phyloP scores from a whole-genome alignment of 2,888 invertebrate species.

The Osmoderma eremita region DNA sequence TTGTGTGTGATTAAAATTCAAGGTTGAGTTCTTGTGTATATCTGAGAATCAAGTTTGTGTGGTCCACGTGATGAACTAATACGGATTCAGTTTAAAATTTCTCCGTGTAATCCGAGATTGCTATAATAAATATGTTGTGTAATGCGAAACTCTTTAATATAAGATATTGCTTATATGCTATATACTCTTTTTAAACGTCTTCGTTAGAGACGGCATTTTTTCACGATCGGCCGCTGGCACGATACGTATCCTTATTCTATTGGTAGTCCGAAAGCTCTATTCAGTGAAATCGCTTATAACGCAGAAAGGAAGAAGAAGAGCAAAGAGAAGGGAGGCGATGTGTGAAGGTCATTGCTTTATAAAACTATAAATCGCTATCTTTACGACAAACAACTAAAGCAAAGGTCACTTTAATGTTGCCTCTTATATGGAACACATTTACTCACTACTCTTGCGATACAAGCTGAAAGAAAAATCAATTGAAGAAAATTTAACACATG shows the following conservation, averaged over 20 bases:
- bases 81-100: constrained; percentile 43
- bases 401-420: too few species aligned
- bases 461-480: too few species aligned
- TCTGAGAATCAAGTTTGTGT: constrained; percentile 46
- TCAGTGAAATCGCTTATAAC: too few species aligned
- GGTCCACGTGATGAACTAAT: constrained; percentile 42
- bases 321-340: too few species aligned
- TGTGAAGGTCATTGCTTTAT: too few species aligned
- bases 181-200: constrained; percentile 21
- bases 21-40: constrained; percentile 46
- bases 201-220: constrained; percentile 7
- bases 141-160: constrained; percentile 33
- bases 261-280: constrained; percentile 9
- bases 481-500: too few species aligned
- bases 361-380: too few species aligned
- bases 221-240: neutral
- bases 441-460: too few species aligned
- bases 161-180: constrained; percentile 19
- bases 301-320: too few species aligned
- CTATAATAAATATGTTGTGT: constrained; percentile 40
- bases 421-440: too few species aligned
- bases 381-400: too few species aligned
- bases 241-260: constrained; percentile 7
- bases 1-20: constrained; percentile 51
- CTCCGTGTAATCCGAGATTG: constrained; percentile 37